phyloP scores from a whole-genome alignment of 2,113 vertebrate species.

The Strix aluco region DNA sequence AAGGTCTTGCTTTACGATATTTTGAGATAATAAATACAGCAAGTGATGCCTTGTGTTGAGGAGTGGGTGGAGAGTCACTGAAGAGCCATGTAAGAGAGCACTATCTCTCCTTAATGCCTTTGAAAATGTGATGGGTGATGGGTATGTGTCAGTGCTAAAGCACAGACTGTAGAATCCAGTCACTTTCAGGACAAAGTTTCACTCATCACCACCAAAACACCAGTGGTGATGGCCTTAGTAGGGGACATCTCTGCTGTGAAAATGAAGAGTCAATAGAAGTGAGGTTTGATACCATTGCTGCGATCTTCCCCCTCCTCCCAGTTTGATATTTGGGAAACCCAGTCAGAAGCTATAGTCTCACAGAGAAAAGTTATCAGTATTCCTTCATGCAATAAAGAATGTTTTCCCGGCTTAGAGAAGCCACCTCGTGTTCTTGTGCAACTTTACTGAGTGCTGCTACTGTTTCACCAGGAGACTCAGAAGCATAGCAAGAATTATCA shows the following conservation, averaged over 20 bases:
- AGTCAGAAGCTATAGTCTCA: not conserved
- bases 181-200: not conserved
- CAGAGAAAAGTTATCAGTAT: not conserved
- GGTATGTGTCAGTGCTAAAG: not conserved
- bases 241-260: conserved; percentile 26
- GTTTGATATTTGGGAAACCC: not conserved
- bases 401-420: not conserved
- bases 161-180: not conserved
- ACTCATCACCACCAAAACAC: conserved; percentile 58
- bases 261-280: not conserved
- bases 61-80: not conserved
- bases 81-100: not conserved
- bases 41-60: not conserved
- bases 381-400: not conserved
- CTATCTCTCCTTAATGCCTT: not conserved
- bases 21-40: not conserved
- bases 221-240: conserved; percentile 39
- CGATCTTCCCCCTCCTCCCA: not conserved
- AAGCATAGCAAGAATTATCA: not conserved
- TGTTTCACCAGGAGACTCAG: not conserved
- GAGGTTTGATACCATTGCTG: not conserved
- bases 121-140: not conserved
- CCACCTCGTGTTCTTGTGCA: not conserved
- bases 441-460: not conserved
- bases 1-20: not conserved